Evolutionary conservation across 2,888 invertebrate species (phyloP).

Genomic region (Campoletis raptor): DNA sequence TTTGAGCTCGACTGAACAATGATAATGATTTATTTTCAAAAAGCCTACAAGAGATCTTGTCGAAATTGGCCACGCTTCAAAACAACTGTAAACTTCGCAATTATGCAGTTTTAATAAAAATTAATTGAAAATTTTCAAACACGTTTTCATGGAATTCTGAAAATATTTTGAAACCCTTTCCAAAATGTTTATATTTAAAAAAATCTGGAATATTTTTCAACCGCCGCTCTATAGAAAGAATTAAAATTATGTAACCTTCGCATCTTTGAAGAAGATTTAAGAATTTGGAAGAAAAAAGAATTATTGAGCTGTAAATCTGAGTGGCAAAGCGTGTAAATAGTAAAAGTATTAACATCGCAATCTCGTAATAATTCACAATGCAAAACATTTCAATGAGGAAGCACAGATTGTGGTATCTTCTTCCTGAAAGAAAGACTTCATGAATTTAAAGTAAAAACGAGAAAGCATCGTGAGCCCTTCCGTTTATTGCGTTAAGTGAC

Average conservation of each 20-base stretch:
- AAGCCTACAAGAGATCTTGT: too few species aligned
- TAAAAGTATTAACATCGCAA: not conserved
- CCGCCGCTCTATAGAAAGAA: not conserved
- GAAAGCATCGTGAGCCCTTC: not conserved
- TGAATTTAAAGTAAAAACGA: not conserved
- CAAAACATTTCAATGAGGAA: constrained; percentile 1
- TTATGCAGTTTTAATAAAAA: not conserved
- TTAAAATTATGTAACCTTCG: not conserved
- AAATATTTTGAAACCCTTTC: not conserved
- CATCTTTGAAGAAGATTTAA: not conserved
- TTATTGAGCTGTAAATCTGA: not conserved
- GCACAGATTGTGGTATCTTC: not conserved
- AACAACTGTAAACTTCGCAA: not conserved
- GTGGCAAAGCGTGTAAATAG: not conserved
- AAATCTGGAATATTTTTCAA: not conserved
- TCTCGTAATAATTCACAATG: not conserved
- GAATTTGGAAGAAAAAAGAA: not conserved
- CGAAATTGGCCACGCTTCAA: too few species aligned
- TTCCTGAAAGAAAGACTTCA: not conserved
- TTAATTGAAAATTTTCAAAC: not conserved
- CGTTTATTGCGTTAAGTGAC: not conserved
- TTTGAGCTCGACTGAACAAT: too few species aligned
- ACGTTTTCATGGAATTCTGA: not conserved
- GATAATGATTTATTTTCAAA: too few species aligned
- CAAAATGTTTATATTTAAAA: not conserved